Evolutionary conservation across 2,113 vertebrate genomes (phyloP).

Genomic region (Seriola quinqueradiata): DNA sequence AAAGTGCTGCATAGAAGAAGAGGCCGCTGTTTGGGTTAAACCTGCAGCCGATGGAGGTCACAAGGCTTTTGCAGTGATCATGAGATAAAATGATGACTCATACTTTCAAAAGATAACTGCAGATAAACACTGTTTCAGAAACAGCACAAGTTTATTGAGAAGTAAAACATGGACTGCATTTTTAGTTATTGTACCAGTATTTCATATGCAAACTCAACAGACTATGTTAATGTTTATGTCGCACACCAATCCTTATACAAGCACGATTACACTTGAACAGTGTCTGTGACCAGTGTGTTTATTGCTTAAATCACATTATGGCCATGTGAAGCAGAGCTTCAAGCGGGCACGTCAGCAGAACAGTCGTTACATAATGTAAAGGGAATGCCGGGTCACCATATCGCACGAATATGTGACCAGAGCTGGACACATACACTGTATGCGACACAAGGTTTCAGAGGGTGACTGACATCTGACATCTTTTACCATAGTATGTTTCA

Average conservation of each 20-base stretch:
- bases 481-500: background rate
- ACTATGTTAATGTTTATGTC: background rate
- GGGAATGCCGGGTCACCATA: background rate
- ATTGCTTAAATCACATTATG: background rate
- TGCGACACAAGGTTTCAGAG: background rate
- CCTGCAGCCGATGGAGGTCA: background rate
- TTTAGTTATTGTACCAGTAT: too few relatives aligned
- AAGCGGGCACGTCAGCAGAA: background rate
- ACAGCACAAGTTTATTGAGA: background rate
- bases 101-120: background rate
- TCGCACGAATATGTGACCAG: background rate
- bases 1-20: background rate
- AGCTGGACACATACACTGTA: background rate
- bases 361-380: background rate
- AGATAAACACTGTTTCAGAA: background rate
- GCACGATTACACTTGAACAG: too few relatives aligned
- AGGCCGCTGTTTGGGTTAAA: background rate
- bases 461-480: background rate
- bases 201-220: background rate
- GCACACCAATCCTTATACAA: too few relatives aligned
- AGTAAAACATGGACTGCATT: background rate
- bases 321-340: background rate
- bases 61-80: background rate
- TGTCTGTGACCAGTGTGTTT: too few relatives aligned
- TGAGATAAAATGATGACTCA: background rate